A percentile compares a stretch with the other conserved stretches of the same genome.
Conservation (phyloP, 2,888 invertebrate genomes). For the Eupithecia inturbata region DNA sequence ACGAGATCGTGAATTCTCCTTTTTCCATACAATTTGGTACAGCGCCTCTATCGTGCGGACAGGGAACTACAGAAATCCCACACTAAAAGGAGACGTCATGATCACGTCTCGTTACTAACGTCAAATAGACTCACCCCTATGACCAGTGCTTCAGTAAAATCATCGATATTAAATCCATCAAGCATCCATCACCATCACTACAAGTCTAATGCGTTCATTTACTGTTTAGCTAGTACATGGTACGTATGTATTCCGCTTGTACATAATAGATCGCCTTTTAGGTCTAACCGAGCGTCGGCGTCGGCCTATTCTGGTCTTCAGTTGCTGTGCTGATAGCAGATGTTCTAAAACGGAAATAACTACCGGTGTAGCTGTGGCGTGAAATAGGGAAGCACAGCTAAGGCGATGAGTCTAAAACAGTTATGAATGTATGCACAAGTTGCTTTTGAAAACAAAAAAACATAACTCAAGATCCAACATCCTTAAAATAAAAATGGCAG, state of each 20-base stretch:
- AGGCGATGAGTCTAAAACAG: no score
- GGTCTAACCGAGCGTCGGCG: slow-evolving; percentile 59
- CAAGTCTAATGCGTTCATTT: slow-evolving; percentile 55
- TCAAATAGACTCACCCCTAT: no score
- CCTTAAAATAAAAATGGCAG: no score
- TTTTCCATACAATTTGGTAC: no score
- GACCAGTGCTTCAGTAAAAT: background rate
- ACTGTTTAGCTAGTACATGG: slow-evolving; percentile 61
- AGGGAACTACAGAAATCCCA: no score
- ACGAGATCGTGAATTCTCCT: no score
- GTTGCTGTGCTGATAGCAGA: slow-evolving; percentile 1
- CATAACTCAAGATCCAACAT: no score
- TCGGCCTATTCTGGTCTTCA: slow-evolving; percentile 19
- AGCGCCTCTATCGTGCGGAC: no score
- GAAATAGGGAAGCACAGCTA: background rate
- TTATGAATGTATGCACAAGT: no score
- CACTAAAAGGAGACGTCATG: no score
- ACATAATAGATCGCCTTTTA: slow-evolving; percentile 73
- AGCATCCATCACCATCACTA: slow-evolving; percentile 45
- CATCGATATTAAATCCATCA: slow-evolving; percentile 31
- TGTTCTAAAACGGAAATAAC: background rate
- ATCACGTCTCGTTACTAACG: no score
- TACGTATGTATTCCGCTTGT: slow-evolving; percentile 61
- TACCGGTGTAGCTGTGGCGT: background rate
- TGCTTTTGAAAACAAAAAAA: no score